These are phyloP conservation scores for Heteractis magnifica DNA, from an alignment of 92 coral and sea anemone genomes.

Conservation along the genomic window DNA sequence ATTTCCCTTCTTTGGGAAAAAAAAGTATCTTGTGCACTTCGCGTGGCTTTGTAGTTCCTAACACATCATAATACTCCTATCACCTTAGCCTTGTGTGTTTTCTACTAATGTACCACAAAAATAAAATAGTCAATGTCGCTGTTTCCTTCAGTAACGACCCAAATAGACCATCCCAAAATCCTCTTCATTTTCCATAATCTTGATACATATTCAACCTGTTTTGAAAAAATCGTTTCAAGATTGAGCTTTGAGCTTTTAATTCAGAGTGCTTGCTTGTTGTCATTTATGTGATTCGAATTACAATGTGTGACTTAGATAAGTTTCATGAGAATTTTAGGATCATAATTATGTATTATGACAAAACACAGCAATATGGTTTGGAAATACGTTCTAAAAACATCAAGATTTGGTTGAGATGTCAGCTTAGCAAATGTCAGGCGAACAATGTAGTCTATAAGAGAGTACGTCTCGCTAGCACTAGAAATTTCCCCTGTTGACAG, in stretches of 20 bases:
- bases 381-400: constrained; percentile 9
- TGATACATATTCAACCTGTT: constrained; percentile 1
- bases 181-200: neutral
- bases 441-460: constrained; percentile 20
- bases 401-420: constrained; percentile 35
- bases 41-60: neutral
- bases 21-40: neutral
- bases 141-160: too few species aligned
- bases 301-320: neutral
- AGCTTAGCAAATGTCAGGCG: constrained; percentile 15
- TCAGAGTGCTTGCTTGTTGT: neutral
- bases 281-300: neutral
- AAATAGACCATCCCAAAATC: neutral
- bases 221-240: neutral
- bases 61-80: neutral
- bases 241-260: neutral
- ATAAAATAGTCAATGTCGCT: neutral
- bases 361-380: constrained; percentile 17
- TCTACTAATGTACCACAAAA: neutral
- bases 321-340: constrained; percentile 12
- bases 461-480: constrained; percentile 5
- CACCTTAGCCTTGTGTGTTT: neutral
- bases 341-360: neutral
- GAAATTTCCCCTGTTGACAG: constrained; percentile 12
- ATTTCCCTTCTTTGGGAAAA: neutral